Evolutionary conservation across 2,797 vertebrate species (phyloP).

Genomic region (Ataeniobius toweri): DNA sequence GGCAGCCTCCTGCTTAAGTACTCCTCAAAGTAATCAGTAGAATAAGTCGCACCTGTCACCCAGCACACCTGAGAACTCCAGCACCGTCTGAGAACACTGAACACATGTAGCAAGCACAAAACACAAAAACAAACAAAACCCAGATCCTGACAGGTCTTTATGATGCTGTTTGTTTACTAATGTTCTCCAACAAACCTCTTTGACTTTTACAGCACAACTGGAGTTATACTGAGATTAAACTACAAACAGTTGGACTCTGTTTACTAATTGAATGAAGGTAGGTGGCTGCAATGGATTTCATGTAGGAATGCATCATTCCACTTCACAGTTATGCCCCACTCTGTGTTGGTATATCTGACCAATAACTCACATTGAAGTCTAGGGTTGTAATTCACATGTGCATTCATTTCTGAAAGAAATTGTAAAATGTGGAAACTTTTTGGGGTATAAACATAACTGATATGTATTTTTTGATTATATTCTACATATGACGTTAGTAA

Average conservation of each 20-base stretch:
- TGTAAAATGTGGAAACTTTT: not conserved
- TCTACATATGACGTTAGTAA: slow-evolving; percentile 5
- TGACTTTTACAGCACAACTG: too few species aligned
- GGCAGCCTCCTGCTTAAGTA: too few species aligned
- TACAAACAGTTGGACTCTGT: not conserved
- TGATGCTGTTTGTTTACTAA: too few species aligned
- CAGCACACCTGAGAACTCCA: too few species aligned
- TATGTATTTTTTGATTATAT: not conserved
- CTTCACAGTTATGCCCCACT: not conserved
- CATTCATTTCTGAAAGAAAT: not conserved
- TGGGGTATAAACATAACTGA: not conserved
- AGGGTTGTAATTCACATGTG: not conserved
- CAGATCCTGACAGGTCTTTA: too few species aligned
- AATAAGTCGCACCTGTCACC: too few species aligned
- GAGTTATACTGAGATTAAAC: not conserved
- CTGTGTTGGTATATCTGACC: not conserved
- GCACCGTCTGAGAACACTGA: too few species aligned
- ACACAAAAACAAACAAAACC: too few species aligned
- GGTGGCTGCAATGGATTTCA: not conserved
- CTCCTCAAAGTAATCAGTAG: too few species aligned
- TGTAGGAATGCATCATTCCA: not conserved
- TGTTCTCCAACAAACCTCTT: too few species aligned
- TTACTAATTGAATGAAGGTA: not conserved
- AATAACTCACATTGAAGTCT: not conserved
- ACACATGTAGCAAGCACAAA: too few species aligned